A percentile compares a stretch with the other conserved stretches of the same genome.
Conservation (phyloP, 1,140 invertebrate genomes). For the Leguminivora glycinivorella region DNA sequence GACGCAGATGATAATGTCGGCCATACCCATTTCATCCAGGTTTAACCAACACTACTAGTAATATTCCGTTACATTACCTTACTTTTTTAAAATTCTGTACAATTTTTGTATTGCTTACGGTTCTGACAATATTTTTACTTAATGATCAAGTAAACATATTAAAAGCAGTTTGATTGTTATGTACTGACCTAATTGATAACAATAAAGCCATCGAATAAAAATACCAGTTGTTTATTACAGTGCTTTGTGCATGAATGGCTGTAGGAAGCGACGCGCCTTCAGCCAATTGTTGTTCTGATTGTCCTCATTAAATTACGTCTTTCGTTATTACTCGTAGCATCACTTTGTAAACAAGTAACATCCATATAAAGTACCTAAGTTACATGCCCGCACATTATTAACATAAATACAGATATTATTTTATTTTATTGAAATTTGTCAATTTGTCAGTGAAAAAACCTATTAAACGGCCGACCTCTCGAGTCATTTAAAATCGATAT, state of each 20-base stretch:
- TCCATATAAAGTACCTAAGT: too few relatives aligned
- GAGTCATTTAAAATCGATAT: too few relatives aligned
- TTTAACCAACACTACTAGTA: not conserved
- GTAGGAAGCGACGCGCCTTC: conserved; percentile 4
- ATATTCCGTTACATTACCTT: not conserved
- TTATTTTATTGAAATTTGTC: too few relatives aligned
- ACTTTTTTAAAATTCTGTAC: not conserved
- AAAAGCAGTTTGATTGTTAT: too few relatives aligned
- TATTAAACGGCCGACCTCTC: too few relatives aligned
- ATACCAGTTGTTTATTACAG: not conserved
- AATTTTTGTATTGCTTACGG: too few relatives aligned
- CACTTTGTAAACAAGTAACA: too few relatives aligned
- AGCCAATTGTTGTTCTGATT: conserved; percentile 17
- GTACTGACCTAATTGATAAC: not conserved
- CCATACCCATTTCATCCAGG: not conserved
- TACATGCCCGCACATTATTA: too few relatives aligned
- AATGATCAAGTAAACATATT: not conserved
- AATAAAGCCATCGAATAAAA: not conserved
- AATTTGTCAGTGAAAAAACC: too few relatives aligned
- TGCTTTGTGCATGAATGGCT: conserved; percentile 15
- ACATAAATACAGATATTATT: too few relatives aligned
- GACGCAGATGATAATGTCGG: conserved; percentile 9
- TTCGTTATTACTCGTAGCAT: not conserved
- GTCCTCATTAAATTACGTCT: conserved; percentile 3
- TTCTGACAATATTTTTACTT: not conserved